Evolutionary conservation across 30 jellyfish, hydroid and myxozoan genomes (phyloP), one percentile per base, ranked within the genome.

Genomic region (Pelagia noctiluca): DNA sequence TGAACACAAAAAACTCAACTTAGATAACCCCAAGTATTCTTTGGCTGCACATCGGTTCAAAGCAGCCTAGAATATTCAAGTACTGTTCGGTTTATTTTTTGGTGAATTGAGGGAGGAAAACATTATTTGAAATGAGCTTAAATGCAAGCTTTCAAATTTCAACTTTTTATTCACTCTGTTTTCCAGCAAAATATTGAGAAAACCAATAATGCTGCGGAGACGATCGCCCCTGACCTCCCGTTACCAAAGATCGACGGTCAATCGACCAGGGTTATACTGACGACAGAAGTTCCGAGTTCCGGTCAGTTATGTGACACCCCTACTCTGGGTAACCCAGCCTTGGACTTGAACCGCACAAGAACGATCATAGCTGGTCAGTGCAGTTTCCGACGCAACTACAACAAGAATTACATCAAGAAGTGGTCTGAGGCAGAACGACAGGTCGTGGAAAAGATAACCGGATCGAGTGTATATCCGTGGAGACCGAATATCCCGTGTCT

Each of bases 351-450:
- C 81, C 80, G 96, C 42, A 73, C 96, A 32, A 46, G 98, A 48
- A 91, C 96, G 2, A 75, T 91, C 3, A 46, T 72, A 0, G 98
- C 98, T 57, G 98, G 98, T 21, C 84, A 79, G 24, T 80, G 87
- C 82, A 71, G 90, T 47, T 91, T 91, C 83, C 79, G 89, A 54
- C 82, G 83, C 50, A 78, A 85, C 65, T 85, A 79, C 73, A 76
- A 85, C 67, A 91, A 84, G 46, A 53, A 54, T 42, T 81, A 72
- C 68, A 60, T 85, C 75, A 76, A 91, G 81, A 82, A 92, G 32
- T 91, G 98, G 98, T 77, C 98, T 0, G 80, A 62, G 13, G 81
- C 82, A 46, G 98, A 91, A 57, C 71, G 71, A 73, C 47, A 35
- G 33, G 71, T 82, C 10, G 94, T 91, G 33, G 87, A 74, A 52